phyloP scores from a whole-genome alignment of 2,113 vertebrate genomes.

The Sceloporus undulatus region DNA sequence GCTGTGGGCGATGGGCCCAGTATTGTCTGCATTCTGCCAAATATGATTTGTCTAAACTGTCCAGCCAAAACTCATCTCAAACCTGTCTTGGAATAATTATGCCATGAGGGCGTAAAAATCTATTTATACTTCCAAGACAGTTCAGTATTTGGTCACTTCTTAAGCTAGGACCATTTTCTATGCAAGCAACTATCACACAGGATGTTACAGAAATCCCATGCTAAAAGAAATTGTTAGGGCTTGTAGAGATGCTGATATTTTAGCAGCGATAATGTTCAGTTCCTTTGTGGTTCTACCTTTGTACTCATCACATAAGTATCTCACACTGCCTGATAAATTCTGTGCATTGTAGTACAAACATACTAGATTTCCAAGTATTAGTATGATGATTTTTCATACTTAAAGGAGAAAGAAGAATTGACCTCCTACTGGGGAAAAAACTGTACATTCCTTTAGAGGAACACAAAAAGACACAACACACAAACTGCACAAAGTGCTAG shows the following conservation, averaged over 20 bases:
- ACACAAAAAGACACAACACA: not conserved
- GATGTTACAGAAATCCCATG: not conserved
- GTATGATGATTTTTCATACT: not conserved
- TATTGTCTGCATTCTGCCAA: constrained; percentile 63
- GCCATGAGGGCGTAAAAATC: constrained; percentile 56
- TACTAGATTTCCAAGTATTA: not conserved
- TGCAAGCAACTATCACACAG: constrained; percentile 3
- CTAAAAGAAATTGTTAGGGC: not conserved
- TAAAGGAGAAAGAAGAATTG: not conserved
- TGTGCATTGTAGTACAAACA: too few species aligned
- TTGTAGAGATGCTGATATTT: not conserved
- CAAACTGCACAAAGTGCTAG: not conserved
- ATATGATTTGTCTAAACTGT: constrained; percentile 65
- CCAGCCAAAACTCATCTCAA: constrained; percentile 69
- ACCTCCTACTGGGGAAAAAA: not conserved
- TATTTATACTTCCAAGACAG: constrained; percentile 42
- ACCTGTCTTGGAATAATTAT: constrained; percentile 59
- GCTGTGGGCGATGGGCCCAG: constrained; percentile 59
- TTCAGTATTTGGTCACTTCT: constrained; percentile 7
- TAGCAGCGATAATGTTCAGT: not conserved
- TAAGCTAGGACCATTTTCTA: constrained; percentile 13
- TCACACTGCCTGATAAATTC: too few species aligned
- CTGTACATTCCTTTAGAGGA: not conserved
- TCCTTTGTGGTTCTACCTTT: not conserved
- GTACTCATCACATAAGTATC: not conserved